Conservation (phyloP, 2,113 vertebrate genomes). For the Oncorhynchus mykiss region DNA sequence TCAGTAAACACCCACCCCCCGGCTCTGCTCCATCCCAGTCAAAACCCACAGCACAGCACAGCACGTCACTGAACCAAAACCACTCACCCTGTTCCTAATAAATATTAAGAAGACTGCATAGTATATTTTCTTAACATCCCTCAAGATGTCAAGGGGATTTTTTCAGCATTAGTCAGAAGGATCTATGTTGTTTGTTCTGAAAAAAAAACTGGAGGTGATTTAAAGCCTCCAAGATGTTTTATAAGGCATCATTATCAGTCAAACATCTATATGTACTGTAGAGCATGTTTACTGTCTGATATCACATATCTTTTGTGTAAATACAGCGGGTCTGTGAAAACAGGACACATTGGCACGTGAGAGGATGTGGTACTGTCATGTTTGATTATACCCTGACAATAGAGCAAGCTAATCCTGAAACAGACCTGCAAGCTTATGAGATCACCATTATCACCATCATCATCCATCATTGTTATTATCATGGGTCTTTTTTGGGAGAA, state of each 20-base stretch:
- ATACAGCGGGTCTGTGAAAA: background rate
- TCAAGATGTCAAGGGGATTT: background rate
- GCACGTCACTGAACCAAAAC: background rate
- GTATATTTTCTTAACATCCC: background rate
- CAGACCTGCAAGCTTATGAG: background rate
- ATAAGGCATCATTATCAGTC: background rate
- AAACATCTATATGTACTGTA: background rate
- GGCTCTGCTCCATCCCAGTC: conserved; percentile 34
- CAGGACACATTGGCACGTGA: background rate
- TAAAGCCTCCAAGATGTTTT: background rate
- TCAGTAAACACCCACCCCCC: conserved; percentile 53
- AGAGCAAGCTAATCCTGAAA: background rate
- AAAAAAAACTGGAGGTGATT: background rate
- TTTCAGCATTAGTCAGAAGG: background rate
- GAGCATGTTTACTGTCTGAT: background rate
- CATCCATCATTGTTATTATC: too few species aligned
- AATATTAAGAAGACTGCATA: background rate
- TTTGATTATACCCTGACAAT: background rate
- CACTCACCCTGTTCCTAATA: background rate
- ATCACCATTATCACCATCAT: background rate
- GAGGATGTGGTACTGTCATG: background rate
- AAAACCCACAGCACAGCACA: conserved; percentile 15
- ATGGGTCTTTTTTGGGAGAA: background rate
- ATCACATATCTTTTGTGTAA: background rate
- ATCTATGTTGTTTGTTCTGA: background rate